Evolutionary conservation across 2,797 vertebrate genomes (phyloP).

Genomic region (Rhodeus uyekii): DNA sequence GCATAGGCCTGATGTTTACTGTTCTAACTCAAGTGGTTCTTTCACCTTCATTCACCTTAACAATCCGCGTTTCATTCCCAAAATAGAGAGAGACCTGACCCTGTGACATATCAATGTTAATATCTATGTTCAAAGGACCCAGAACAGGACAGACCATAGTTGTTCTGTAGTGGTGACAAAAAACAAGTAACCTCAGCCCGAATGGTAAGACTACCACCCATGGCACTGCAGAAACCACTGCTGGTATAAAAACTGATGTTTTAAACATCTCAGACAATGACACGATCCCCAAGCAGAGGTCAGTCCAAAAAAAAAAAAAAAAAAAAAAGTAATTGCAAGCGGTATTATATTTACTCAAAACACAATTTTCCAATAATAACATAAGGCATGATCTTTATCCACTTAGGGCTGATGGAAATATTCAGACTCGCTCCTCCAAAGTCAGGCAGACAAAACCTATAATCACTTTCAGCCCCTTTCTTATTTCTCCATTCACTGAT

Average conservation of each 20-base stretch:
- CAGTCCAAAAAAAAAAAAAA: neutral
- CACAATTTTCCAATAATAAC: constrained; percentile 6
- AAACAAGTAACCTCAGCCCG: constrained; percentile 52
- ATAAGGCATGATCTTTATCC: constrained; percentile 13
- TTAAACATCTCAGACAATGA: neutral
- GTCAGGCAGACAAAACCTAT: constrained; percentile 48
- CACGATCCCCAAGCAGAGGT: neutral
- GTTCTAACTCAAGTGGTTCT: constrained; percentile 55
- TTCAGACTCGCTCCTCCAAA: constrained; percentile 14
- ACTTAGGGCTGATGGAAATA: constrained; percentile 11
- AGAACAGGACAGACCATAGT: constrained; percentile 30
- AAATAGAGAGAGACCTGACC: constrained; percentile 61
- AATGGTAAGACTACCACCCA: constrained; percentile 30
- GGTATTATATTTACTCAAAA: neutral
- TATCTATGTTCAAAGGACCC: constrained; percentile 52
- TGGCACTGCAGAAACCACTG: constrained; percentile 9
- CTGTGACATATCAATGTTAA: constrained; percentile 60
- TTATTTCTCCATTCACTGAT: constrained; percentile 52
- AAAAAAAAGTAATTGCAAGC: neutral
- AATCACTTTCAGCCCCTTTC: constrained; percentile 52
- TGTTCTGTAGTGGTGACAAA: constrained; percentile 43
- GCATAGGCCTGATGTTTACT: constrained; percentile 55
- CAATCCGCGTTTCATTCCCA: constrained; percentile 60
- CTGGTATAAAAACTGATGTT: neutral
- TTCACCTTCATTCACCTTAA: constrained; percentile 58